Evolutionary conservation across 2,888 invertebrate species (phyloP), one percentile per base, ranked within the genome.

Genomic region (Synanthedon myopaeformis): DNA sequence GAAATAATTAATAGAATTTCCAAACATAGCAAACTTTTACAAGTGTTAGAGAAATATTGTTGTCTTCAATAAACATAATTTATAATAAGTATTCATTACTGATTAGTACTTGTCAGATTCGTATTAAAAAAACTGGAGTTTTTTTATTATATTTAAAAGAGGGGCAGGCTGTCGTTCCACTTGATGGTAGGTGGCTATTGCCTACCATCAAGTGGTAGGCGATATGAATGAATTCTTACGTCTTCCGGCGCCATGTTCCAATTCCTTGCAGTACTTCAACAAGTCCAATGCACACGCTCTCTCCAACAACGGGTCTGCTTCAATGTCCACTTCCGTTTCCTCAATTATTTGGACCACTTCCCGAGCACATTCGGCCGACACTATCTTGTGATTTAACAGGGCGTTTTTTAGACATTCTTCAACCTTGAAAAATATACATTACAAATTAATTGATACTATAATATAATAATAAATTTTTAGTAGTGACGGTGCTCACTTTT

Each of bases 401-500:
- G 94, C 93, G 62, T 91, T 91, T 81, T 98, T 98, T 42, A 99
- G 86, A 79, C 99, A 99, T 81, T 98, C 98, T 76, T 97, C 95
- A 0, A 94, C 92, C 76, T 90, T 80, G 11, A 91, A 91, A 45
- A 41, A 52, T 41, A 49, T 35, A 14, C 45, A 45, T 45, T 45
- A 45, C 8, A 35, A 35, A 35, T 35, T 35, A 10, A 35, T 35
- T 35, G 10, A 28, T 35, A 23, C 5, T 23, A 23, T 23, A 17
- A 2, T 5, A 23, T 5, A 23, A 5, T 23, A 5, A 23, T 23
- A 23, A 23, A 23, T 5, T 23, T 23, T 23, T 23, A 5, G 5
- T 5, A 23, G 23, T 23, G 4, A 5, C 5, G 5, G 23, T 0
- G 23, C 4, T 23, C 0, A 23, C 4, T 4, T 23, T 23, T 23